Conservation (phyloP, 64 coral and sea anemone species). For the Platygyra sinensis region DNA sequence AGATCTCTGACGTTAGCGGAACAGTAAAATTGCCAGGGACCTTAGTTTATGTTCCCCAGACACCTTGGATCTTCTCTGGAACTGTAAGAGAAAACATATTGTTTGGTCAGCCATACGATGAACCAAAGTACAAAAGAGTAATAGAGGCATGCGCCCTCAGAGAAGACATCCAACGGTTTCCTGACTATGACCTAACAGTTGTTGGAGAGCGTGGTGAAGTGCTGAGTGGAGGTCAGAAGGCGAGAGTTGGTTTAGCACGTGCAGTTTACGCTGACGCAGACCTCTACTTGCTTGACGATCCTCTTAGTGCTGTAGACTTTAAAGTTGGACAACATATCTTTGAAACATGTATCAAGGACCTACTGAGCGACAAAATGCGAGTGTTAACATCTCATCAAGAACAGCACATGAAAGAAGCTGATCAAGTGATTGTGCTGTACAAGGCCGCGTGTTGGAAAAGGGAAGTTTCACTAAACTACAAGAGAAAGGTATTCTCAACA, state of each 20-base stretch:
- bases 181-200: constrained; percentile 1
- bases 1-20: neutral
- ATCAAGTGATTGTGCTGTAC: constrained; percentile 23
- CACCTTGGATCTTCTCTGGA: constrained; percentile 1
- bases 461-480: neutral
- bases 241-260: constrained; percentile 8
- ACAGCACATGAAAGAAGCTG: constrained; percentile 22
- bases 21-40: neutral
- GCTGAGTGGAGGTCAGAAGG: constrained; percentile 30
- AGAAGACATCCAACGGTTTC: constrained; percentile 13
- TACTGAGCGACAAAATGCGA: neutral
- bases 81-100: constrained; percentile 3
- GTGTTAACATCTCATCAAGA: constrained; percentile 12
- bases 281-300: constrained; percentile 19
- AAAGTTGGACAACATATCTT: constrained; percentile 33
- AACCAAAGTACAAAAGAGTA: neutral
- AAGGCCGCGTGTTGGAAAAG: neutral
- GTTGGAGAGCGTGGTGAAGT: constrained; percentile 22
- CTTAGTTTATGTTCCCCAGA: neutral
- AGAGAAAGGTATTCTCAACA: neutral
- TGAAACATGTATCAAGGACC: neutral
- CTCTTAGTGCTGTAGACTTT: constrained; percentile 2
- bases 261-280: constrained; percentile 20
- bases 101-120: neutral
- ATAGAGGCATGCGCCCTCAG: neutral